Percentiles rank a stretch among this genome's conserved stretches.
These are phyloP conservation scores for Galemys pyrenaicus DNA, from an alignment of 2,113 vertebrate species.

Conservation along the genomic window DNA sequence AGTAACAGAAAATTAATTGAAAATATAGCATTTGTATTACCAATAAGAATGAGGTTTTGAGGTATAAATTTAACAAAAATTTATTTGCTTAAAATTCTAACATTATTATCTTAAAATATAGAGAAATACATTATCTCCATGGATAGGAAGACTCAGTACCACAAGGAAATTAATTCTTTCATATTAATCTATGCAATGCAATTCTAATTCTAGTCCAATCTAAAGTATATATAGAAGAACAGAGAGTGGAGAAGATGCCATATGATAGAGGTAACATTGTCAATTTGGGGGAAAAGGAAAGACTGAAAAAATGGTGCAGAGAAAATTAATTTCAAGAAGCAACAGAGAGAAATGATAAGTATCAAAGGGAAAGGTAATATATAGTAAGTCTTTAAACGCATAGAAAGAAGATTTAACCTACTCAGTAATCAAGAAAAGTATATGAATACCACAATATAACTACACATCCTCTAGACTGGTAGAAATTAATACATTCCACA, in stretches of 20 bases:
- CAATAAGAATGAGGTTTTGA: neutral
- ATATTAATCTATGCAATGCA: neutral
- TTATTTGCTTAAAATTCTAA: slow-evolving; percentile 30
- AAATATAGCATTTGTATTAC: neutral
- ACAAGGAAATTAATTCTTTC: neutral
- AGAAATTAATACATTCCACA: neutral
- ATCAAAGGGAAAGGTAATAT: neutral
- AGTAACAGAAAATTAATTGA: neutral
- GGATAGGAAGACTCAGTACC: neutral
- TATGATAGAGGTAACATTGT: neutral
- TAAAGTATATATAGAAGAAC: neutral
- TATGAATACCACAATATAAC: neutral
- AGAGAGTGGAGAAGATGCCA: neutral
- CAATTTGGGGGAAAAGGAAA: neutral
- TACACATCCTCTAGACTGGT: neutral
- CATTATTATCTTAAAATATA: neutral
- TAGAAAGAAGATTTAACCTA: neutral
- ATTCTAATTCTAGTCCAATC: neutral
- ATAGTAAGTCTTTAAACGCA: neutral
- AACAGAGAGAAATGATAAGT: neutral
- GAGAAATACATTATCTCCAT: neutral
- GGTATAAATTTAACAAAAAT: neutral
- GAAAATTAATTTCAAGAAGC: neutral
- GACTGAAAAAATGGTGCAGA: neutral
- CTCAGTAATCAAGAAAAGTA: neutral